Conservation (phyloP, 1,140 invertebrate genomes). For the Hycleus cichorii region DNA sequence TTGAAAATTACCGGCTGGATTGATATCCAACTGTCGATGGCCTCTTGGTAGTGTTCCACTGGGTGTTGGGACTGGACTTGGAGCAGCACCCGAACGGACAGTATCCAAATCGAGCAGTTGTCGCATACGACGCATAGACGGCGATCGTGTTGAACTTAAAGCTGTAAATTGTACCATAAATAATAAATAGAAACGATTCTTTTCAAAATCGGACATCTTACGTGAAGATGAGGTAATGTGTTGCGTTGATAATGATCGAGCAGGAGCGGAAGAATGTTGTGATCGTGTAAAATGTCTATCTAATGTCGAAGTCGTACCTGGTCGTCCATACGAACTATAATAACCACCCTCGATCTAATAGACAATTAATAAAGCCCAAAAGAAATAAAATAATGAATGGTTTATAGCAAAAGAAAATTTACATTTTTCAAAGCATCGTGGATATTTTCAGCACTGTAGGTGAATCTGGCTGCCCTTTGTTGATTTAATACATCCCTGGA, state of each 20-base stretch:
- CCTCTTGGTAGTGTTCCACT: constrained; percentile 65
- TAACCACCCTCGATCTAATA: constrained; percentile 54
- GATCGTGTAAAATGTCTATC: constrained; percentile 46
- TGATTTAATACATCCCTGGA: constrained; percentile 56
- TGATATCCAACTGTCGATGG: constrained; percentile 74
- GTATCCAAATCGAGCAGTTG: constrained; percentile 68
- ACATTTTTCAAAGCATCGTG: constrained; percentile 72
- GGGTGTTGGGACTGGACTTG: constrained; percentile 62
- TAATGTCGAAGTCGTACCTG: constrained; percentile 47
- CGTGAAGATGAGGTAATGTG: constrained; percentile 47
- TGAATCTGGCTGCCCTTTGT: constrained; percentile 66
- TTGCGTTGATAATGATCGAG: constrained; percentile 59
- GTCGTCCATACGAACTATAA: constrained; percentile 48
- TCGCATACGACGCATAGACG: constrained; percentile 67
- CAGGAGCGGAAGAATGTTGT: constrained; percentile 46
- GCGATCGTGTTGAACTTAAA: constrained; percentile 51
- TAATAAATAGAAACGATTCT: no score
- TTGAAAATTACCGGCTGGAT: constrained; percentile 60
- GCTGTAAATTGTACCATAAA: constrained; percentile 16
- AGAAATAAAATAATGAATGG: no score
- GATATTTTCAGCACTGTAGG: constrained; percentile 84
- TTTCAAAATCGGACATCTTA: neutral
- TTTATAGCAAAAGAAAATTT: constrained; percentile 30
- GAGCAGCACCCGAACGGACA: constrained; percentile 47
- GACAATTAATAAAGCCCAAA: neutral